Evolutionary conservation across 2,113 vertebrate species (phyloP).

Genomic region (Zosterops borbonicus): DNA sequence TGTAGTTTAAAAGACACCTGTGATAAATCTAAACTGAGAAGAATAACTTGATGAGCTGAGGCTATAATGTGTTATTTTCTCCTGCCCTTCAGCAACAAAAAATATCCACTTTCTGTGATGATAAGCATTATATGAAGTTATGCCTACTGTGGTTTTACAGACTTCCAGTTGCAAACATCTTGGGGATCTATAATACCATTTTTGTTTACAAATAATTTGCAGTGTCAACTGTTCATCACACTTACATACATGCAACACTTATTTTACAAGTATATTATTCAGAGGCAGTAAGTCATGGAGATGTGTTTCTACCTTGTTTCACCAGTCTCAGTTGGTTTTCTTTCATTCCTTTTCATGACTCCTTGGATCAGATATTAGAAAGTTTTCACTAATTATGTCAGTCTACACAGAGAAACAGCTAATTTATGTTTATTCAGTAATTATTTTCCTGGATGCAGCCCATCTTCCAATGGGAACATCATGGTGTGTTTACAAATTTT

Average conservation of each 20-base stretch:
- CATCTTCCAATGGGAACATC: not conserved
- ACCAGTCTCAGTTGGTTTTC: not conserved
- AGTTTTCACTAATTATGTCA: not conserved
- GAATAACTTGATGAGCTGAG: not conserved
- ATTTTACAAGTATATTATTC: not conserved
- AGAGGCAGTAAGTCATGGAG: not conserved
- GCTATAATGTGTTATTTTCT: not conserved
- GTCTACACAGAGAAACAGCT: not conserved
- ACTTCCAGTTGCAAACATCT: not conserved
- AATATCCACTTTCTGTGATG: not conserved
- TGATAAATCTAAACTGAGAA: not conserved
- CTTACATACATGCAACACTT: not conserved
- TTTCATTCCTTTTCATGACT: not conserved
- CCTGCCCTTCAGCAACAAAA: not conserved
- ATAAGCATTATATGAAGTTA: not conserved
- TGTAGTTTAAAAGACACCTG: not conserved
- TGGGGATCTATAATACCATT: not conserved
- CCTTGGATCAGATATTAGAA: not conserved
- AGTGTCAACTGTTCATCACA: not conserved
- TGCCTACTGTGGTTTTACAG: not conserved
- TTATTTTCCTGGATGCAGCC: not conserved
- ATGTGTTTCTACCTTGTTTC: not conserved
- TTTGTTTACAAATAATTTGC: not conserved
- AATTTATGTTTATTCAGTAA: not conserved
- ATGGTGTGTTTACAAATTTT: not conserved